Evolutionary conservation across 92 coral and sea anemone genomes (phyloP).

Genomic region (Plumapathes pennacea): DNA sequence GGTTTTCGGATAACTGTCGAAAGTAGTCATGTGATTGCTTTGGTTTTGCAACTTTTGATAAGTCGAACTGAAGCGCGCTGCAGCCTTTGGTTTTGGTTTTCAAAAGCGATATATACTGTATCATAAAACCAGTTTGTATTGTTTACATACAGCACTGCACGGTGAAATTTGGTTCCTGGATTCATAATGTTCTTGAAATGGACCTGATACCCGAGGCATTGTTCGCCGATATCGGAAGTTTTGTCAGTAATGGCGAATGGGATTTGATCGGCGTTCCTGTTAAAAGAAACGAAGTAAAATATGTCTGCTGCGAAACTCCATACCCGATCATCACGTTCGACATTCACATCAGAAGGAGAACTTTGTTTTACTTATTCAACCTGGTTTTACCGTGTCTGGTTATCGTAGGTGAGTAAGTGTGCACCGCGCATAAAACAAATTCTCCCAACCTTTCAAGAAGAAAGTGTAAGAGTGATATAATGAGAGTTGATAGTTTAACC

Average conservation of each 20-base stretch:
- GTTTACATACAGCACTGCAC: constrained; percentile 50
- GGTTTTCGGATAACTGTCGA: too few species aligned
- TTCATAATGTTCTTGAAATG: constrained; percentile 79
- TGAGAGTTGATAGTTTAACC: too few species aligned
- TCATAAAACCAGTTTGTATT: too few species aligned
- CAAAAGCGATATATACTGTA: too few species aligned
- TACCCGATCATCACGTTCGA: constrained; percentile 92
- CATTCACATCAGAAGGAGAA: constrained; percentile 69
- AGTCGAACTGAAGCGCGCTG: too few species aligned
- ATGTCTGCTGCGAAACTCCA: constrained; percentile 81
- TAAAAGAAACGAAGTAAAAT: constrained; percentile 55
- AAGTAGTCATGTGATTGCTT: too few species aligned
- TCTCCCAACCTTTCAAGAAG: too few species aligned
- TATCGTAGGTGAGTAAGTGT: constrained; percentile 64
- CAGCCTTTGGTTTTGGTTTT: too few species aligned
- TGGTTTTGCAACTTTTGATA: too few species aligned
- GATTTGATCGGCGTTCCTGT: constrained; percentile 75
- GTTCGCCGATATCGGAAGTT: constrained; percentile 60
- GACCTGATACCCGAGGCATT: constrained; percentile 67
- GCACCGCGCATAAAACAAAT: too few species aligned
- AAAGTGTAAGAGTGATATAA: too few species aligned
- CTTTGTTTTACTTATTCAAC: constrained; percentile 83
- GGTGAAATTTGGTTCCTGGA: constrained; percentile 95
- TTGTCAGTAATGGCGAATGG: constrained; percentile 92
- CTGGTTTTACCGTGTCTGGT: constrained; percentile 95